Evolutionary conservation across 1,140 invertebrate genomes (phyloP), one percentile per base, ranked within the genome.

Genomic region (Leptestheria dahalacensis): DNA sequence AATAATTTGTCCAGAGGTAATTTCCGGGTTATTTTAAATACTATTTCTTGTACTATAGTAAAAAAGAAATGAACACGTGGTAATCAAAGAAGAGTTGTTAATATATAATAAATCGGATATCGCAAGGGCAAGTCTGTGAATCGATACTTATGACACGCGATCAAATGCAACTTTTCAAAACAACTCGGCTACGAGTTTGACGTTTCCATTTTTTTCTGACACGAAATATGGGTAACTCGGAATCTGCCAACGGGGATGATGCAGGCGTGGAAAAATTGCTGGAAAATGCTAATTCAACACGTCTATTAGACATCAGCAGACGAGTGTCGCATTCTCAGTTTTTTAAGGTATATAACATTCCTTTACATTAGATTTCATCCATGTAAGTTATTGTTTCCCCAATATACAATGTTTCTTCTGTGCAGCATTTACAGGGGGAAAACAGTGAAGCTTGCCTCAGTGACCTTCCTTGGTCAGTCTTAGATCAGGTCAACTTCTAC

Each of bases 401-500:
- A 29, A 50, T 21, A 20, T 24, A 54, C 29, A 1, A 23, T 53
- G 51, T 23, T 18, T 9, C 15, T 21, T 21, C 25, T 55, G 15
- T 55, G 3, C 33, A 55, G 53, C 53, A 55, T n/a, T 29, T 55
- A 29, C 53, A 41, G 21, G 12, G 21, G 33, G 53, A 55, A 29
- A 29, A 26, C 24, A 55, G 20, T 3, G 53, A 55, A 25, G 26
- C 53, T n/a, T 55, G 12, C n/a, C 53, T 55, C 12, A 26, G 11
- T 12, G 53, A 55, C 33, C 20, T 55, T 15, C 53, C 53, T 4
- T 55, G 53, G 53, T 55, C 53, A 1, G 11, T 55, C 3, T 29
- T 55, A 18, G 53, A 55, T 12, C 21, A 55, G 21, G 53, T 55
- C 26, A 55, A 29, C 25, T 55, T 55, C n/a, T 55, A 55, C 25